phyloP scores from a whole-genome alignment of 2,888 invertebrate species.

The Operophtera brumata region DNA sequence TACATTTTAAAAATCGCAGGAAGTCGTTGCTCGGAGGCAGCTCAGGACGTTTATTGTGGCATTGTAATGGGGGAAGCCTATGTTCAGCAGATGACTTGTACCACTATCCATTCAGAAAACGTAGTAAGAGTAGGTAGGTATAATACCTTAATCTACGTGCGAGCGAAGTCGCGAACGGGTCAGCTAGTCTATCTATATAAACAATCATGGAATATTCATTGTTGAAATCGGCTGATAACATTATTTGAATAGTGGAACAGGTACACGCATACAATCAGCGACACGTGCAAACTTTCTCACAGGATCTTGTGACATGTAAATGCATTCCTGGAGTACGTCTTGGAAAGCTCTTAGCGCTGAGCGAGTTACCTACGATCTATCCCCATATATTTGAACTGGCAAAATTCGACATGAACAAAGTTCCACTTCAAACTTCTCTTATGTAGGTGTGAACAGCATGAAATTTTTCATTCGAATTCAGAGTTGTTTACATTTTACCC shows the following conservation, averaged over 20 bases:
- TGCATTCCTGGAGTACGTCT: slow-evolving; percentile 72
- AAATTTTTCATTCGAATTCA: neutral
- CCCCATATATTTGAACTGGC: slow-evolving; percentile 21
- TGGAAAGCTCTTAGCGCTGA: slow-evolving; percentile 65
- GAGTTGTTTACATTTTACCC: too few species aligned
- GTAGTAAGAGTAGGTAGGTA: too few species aligned
- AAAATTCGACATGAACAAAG: slow-evolving; percentile 19
- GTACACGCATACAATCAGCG: slow-evolving; percentile 64
- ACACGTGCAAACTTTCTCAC: slow-evolving; percentile 70
- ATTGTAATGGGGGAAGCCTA: too few species aligned
- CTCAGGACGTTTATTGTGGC: too few species aligned
- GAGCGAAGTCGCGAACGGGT: too few species aligned
- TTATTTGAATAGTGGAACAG: slow-evolving; percentile 41
- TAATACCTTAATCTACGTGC: too few species aligned
- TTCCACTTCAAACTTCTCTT: slow-evolving; percentile 17
- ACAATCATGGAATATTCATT: slow-evolving; percentile 20
- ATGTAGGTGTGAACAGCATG: neutral
- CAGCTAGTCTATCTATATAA: too few species aligned
- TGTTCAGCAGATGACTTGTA: too few species aligned
- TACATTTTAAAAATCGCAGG: too few species aligned
- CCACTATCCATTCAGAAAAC: too few species aligned
- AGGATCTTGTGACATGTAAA: slow-evolving; percentile 73
- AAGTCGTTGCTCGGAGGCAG: too few species aligned
- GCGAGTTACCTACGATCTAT: slow-evolving; percentile 26
- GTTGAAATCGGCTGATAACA: slow-evolving; percentile 53